phyloP scores from a whole-genome alignment of 2,797 vertebrate species.

The Prunella strophiata region DNA sequence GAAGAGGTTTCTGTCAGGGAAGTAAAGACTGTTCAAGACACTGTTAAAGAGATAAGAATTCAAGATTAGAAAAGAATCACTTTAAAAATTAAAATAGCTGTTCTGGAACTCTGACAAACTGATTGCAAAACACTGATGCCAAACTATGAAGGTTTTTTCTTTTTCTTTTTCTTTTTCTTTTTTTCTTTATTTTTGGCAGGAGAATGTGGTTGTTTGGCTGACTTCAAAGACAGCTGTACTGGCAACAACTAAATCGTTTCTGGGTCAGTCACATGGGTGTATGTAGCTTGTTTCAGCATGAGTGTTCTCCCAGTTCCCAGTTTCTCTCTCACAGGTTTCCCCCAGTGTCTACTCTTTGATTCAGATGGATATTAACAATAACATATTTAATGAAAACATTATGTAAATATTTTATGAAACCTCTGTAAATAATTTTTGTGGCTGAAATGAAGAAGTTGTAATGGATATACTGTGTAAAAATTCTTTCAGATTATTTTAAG shows the following conservation, averaged over 20 bases:
- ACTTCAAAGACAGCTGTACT: slow-evolving; percentile 71
- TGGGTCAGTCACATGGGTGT: slow-evolving; percentile 34
- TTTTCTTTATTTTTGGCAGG: slow-evolving; percentile 6
- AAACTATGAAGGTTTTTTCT: background rate
- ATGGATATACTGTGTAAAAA: background rate
- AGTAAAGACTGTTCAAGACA: background rate
- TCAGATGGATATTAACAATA: slow-evolving; percentile 11
- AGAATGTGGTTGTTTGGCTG: slow-evolving; percentile 46
- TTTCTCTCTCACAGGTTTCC: slow-evolving; percentile 15
- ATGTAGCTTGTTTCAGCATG: background rate
- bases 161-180: background rate
- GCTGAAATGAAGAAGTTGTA: background rate
- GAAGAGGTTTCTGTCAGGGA: background rate
- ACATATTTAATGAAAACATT: slow-evolving; percentile 15
- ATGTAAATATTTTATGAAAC: slow-evolving; percentile 12
- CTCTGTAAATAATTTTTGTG: slow-evolving; percentile 8
- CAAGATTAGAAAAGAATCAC: slow-evolving; percentile 22
- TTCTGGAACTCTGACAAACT: slow-evolving; percentile 41
- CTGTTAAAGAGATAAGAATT: background rate
- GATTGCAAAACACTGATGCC: slow-evolving; percentile 43
- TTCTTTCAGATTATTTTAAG: background rate
- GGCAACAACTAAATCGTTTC: slow-evolving; percentile 56
- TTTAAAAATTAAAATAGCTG: slow-evolving; percentile 33
- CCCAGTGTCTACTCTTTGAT: slow-evolving; percentile 3
- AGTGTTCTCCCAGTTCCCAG: slow-evolving; percentile 4